Evolutionary conservation across 2,113 vertebrate genomes (phyloP), one percentile per base, ranked within the genome.

Genomic region (Uria lomvia): DNA sequence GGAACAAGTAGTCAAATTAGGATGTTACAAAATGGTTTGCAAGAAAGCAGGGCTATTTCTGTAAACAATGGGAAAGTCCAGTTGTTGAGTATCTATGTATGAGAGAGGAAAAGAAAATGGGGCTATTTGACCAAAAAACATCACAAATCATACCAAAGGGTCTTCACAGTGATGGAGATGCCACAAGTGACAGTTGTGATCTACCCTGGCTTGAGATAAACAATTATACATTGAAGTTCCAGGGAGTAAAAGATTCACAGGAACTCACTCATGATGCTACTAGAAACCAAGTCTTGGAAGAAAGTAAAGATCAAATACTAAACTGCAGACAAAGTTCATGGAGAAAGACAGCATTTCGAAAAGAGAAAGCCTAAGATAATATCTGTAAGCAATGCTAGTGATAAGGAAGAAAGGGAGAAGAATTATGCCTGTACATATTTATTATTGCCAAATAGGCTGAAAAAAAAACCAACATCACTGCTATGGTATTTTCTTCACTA

Each of bases 1-100:
- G 94, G 94, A 95, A 96, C 52, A 92, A 92, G 73, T 4, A 94
- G 83, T 50, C 73, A 92, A 78, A 95, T 94, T 91, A 96, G 70
- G 73, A 92, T 72, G 68, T 95, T 75, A 78, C 84, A 87, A 93
- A 92, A 72, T 22, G 43, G 23, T 75, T 92, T 97, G 53, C 70
- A 92, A 91, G 91, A 91, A 96, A 95, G 72, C 65, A 65, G 38
- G 47, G 8, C 29, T 94, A 89, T 89, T 95, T 93, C 60, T 65
- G 49, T 60, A 93, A 95, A 89, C 76, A 95, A 78, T 88, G 66
- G 71, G 60, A 68, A 92, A 77, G 80, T 56, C 83, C 60, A 72
- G 42, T 88, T 92, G 38, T 67, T 92, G 42, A 84, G 73, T 80
- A 40, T 74, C 53, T 92, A 12, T 86, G 92, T 36, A 84, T 42